These are phyloP conservation scores for Bombus sylvicola DNA, from an alignment of 1,140 invertebrate genomes.

Conservation along the genomic window DNA sequence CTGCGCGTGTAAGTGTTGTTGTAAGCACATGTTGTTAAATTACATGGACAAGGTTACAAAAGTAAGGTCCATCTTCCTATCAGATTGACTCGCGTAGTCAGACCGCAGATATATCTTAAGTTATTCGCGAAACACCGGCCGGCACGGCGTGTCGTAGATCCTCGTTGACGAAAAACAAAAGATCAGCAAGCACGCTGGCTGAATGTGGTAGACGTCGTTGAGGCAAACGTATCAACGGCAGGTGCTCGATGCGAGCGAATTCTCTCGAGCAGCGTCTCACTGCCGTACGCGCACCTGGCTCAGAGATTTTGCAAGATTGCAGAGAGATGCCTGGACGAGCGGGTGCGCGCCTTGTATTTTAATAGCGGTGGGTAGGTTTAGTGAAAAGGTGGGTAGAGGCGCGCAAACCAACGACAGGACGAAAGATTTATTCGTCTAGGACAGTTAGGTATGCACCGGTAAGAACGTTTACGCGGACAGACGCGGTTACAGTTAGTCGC, in stretches of 20 bases:
- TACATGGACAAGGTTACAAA: slow-evolving; percentile 6
- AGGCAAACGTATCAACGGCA: slow-evolving; percentile 46
- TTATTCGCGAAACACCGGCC: slow-evolving; percentile 20
- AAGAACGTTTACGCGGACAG: slow-evolving; percentile 31
- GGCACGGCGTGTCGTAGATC: slow-evolving; percentile 2
- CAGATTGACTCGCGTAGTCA: neutral
- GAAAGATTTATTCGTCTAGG: slow-evolving; percentile 54
- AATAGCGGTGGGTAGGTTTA: no score
- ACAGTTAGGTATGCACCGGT: slow-evolving; percentile 53
- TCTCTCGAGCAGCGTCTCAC: slow-evolving; percentile 9
- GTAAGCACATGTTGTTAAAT: neutral
- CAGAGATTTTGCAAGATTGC: slow-evolving; percentile 50
- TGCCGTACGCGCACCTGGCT: slow-evolving; percentile 47
- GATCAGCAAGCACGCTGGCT: neutral
- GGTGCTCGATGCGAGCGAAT: slow-evolving; percentile 49
- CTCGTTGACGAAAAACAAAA: slow-evolving; percentile 21
- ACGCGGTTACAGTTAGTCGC: slow-evolving; percentile 61
- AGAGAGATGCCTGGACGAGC: neutral
- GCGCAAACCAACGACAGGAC: neutral
- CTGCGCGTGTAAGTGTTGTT: no score
- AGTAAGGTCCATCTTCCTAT: neutral
- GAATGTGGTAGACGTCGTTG: neutral
- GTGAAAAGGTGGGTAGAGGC: neutral
- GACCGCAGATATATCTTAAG: slow-evolving; percentile 11
- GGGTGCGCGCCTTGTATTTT: neutral